phyloP scores from a whole-genome alignment of 2,113 vertebrate genomes.

The Ellobius talpinus region DNA sequence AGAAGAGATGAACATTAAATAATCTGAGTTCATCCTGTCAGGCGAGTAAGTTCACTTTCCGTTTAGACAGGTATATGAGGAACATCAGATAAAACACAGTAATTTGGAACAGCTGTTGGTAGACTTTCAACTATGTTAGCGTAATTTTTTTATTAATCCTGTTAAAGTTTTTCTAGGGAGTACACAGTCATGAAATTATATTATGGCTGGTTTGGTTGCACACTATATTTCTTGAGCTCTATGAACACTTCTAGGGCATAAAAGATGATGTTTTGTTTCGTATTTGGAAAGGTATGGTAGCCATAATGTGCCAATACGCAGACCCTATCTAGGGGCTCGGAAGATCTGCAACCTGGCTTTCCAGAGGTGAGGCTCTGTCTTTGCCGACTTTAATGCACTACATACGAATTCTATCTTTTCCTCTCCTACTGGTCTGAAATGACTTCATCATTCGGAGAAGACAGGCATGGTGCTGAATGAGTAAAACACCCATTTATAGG shows the following conservation, averaged over 20 bases:
- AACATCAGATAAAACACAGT: constrained; percentile 59
- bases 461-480: background rate
- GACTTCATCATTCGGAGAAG: background rate
- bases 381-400: background rate
- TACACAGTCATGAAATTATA: constrained; percentile 56
- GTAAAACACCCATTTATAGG: background rate
- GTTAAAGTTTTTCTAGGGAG: constrained; percentile 64
- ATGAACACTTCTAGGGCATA: constrained; percentile 41
- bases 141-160: constrained; percentile 57
- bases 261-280: constrained; percentile 48
- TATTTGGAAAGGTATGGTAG: constrained; percentile 52
- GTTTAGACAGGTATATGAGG: constrained; percentile 38
- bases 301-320: constrained; percentile 19
- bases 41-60: constrained; percentile 51
- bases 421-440: constrained; percentile 15
- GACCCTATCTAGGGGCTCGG: background rate
- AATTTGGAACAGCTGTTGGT: constrained; percentile 73
- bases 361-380: background rate
- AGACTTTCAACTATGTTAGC: constrained; percentile 63
- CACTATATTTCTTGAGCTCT: constrained; percentile 52
- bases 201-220: constrained; percentile 54
- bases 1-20: constrained; percentile 34
- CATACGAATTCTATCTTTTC: background rate
- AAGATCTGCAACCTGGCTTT: background rate
- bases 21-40: constrained; percentile 61